Evolutionary conservation across 2,797 vertebrate genomes (phyloP), one percentile per base, ranked within the genome.

Genomic region (Tenualosa ilisha): DNA sequence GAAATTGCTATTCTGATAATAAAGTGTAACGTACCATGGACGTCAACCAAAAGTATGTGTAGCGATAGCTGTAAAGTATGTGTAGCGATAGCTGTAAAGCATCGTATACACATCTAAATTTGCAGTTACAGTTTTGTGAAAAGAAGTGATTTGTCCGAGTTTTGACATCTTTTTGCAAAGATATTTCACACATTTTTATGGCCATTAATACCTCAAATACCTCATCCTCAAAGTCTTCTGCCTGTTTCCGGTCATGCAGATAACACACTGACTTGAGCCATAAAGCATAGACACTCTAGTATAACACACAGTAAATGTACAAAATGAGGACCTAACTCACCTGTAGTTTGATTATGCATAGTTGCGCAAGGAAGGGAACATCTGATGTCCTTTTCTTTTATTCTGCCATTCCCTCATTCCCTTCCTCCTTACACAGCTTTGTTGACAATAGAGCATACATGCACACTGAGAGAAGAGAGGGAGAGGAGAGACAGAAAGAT

Each of bases 381-480:
- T 72, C 31, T 72, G 26, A 72, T 31, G 65, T 72, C 26, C 65
- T 37, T 72, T 72, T 13, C 26, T 40, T 40, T 72, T 72, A 37
- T 72, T 37, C 31, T 6, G 65, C 63, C 63, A 65, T 65, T 31
- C 59, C 59, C 59, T 65, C 65, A 8, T 17, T 72, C 26, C 65
- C 26, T 72, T 92, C 75, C 87, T 91, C n/a, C 84, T 92, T 91
- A 17, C 91, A 87, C 89, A 88, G 93, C 92, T 94, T 95, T 95
- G 93, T 95, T 95, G 93, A 94, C 93, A 94, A 93, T 92, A 91
- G 91, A 87, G 89, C 90, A 88, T 89, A 87, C 88, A 86, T 88
- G 86, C 88, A 82, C 68, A 50, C 26, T 72, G 65, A 37, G 13
- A 37, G 13, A 26, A 53, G 85, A 12, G 1, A 13, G 50, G 6